Conservation (phyloP, 2,113 vertebrate species). For the Callopanchax toddi region DNA sequence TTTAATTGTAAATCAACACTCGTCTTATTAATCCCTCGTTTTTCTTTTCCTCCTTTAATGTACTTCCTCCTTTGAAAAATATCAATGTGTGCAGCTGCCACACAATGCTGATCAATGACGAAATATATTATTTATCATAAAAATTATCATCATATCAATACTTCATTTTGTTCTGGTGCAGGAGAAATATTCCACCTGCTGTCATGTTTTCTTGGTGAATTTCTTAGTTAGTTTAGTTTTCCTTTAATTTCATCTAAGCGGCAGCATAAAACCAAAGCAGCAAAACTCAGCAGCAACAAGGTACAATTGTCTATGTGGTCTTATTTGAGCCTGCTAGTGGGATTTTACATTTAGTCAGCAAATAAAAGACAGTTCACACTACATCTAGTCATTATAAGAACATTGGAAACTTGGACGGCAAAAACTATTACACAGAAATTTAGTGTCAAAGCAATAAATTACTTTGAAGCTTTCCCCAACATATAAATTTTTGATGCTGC, state of each 20-base stretch:
- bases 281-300: neutral
- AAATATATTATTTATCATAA: constrained; percentile 75
- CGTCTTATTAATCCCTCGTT: neutral
- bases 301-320: neutral
- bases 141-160: constrained; percentile 79
- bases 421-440: neutral
- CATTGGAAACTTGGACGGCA: neutral
- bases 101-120: constrained; percentile 54
- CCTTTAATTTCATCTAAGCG: constrained; percentile 14
- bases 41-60: neutral
- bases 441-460: neutral
- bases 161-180: constrained; percentile 42
- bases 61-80: constrained; percentile 18
- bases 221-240: constrained; percentile 11
- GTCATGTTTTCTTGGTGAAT: constrained; percentile 36
- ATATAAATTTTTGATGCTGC: too few relatives aligned
- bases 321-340: neutral
- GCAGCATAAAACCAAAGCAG: constrained; percentile 3
- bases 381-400: neutral
- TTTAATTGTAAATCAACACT: too few relatives aligned
- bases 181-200: constrained; percentile 42
- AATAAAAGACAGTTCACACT: neutral
- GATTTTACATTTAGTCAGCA: neutral
- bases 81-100: constrained; percentile 22
- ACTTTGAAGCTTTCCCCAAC: neutral